Evolutionary conservation across 2,113 vertebrate species (phyloP).

Genomic region (Epinephelus moara): DNA sequence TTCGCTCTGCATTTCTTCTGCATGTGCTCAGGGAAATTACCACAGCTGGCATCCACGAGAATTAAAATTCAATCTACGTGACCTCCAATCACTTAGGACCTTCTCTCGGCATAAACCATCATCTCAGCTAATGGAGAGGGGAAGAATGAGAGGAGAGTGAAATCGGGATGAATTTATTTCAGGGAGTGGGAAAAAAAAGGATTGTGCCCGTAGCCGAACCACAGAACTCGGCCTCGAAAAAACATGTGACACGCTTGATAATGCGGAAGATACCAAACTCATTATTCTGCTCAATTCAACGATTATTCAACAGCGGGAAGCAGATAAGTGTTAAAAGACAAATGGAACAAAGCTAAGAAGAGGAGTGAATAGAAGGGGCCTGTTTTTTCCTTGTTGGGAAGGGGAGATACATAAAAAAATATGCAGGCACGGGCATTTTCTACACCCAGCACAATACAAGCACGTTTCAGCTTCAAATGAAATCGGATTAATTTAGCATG

Average conservation of each 20-base stretch:
- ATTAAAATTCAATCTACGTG: constrained; percentile 61
- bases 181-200: neutral
- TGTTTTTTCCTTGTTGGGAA: constrained; percentile 25
- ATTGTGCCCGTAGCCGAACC: neutral
- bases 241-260: constrained; percentile 52
- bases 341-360: constrained; percentile 64
- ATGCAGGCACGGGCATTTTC: constrained; percentile 46
- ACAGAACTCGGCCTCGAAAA: constrained; percentile 22
- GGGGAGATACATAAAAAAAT: constrained; percentile 26
- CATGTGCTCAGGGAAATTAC: constrained; percentile 48
- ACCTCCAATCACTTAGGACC: constrained; percentile 44
- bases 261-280: constrained; percentile 65
- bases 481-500: constrained; percentile 68
- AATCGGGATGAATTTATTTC: constrained; percentile 50
- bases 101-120: constrained; percentile 29
- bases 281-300: constrained; percentile 70
- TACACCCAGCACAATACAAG: constrained; percentile 31
- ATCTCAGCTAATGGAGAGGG: constrained; percentile 30
- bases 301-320: constrained; percentile 57
- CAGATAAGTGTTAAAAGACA: constrained; percentile 67
- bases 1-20: constrained; percentile 17
- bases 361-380: constrained; percentile 27
- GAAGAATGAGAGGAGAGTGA: constrained; percentile 22
- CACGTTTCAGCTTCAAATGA: constrained; percentile 53
- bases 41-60: constrained; percentile 39